phyloP scores from a whole-genome alignment of 2,797 vertebrate genomes.

The Esox masquinongy region DNA sequence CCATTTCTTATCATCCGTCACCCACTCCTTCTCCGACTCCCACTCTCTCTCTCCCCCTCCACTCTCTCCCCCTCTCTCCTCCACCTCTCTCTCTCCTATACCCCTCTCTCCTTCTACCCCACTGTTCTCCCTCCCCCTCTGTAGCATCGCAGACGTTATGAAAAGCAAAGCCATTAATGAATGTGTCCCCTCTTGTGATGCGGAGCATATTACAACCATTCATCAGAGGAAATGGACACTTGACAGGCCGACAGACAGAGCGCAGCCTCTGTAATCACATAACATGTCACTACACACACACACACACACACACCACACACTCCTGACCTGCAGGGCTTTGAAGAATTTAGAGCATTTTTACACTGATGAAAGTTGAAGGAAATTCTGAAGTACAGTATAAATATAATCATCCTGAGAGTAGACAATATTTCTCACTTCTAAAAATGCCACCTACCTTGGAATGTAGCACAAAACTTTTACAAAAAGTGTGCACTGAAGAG shows the following conservation, averaged over 20 bases:
- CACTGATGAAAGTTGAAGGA: no score
- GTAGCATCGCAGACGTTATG: neutral
- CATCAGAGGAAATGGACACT: conserved; percentile 72
- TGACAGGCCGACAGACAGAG: conserved; percentile 72
- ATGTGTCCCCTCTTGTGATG: conserved; percentile 64
- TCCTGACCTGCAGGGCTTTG: no score
- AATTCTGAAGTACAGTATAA: no score
- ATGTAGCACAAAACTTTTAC: no score
- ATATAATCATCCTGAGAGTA: no score
- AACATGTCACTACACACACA: conserved; percentile 65
- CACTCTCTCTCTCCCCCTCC: neutral
- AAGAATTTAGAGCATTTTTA: no score
- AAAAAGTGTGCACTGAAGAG: no score
- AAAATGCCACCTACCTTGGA: no score
- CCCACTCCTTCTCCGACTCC: conserved; percentile 11
- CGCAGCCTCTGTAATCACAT: conserved; percentile 82
- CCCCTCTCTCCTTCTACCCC: conserved; percentile 64
- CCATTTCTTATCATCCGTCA: conserved; percentile 19
- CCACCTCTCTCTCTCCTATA: neutral
- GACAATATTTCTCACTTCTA: no score
- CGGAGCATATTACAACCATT: conserved; percentile 78
- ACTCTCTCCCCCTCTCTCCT: conserved; percentile 40
- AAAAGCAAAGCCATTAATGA: conserved; percentile 49
- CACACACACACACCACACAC: neutral
- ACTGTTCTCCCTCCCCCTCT: conserved; percentile 19